These are phyloP conservation scores for Coregonus suidteri DNA, from an alignment of 2,797 vertebrate species.

Conservation along the genomic window DNA sequence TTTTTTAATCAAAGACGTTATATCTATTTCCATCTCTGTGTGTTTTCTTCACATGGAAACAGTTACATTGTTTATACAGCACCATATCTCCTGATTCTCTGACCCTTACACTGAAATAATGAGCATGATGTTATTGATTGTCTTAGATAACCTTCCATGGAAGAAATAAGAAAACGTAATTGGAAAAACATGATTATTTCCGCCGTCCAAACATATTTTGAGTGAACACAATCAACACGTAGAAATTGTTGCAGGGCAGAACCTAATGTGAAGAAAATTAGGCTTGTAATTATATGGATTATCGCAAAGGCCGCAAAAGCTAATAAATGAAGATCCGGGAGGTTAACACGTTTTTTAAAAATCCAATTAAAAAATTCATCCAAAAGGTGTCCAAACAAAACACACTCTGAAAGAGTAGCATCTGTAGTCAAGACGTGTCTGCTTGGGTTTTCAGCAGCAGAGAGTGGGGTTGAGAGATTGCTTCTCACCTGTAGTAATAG, in stretches of 20 bases:
- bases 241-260: conserved; percentile 18
- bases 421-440: not conserved
- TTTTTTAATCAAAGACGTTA: not conserved
- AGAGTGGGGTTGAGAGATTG: not conserved
- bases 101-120: conserved; percentile 6
- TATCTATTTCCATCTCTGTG: not conserved
- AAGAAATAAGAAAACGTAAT: conserved; percentile 16
- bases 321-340: conserved; percentile 22
- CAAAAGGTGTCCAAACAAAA: conserved; percentile 33
- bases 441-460: not conserved
- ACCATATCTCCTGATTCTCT: not conserved
- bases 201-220: not conserved
- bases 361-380: conserved; percentile 36
- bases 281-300: conserved; percentile 21
- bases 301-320: conserved; percentile 19
- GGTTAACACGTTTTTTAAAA: conserved; percentile 32
- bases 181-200: conserved; percentile 14
- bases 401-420: conserved; percentile 11
- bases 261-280: conserved; percentile 26
- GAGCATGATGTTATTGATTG: conserved; percentile 14
- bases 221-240: conserved; percentile 28
- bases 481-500: not conserved
- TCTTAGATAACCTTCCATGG: not conserved
- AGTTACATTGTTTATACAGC: not conserved
- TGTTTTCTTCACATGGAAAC: not conserved